A percentile compares a stretch with the other conserved stretches of the same genome.
phyloP scores from a whole-genome alignment of 2,888 invertebrate species.

The Melinaea menophilus region DNA sequence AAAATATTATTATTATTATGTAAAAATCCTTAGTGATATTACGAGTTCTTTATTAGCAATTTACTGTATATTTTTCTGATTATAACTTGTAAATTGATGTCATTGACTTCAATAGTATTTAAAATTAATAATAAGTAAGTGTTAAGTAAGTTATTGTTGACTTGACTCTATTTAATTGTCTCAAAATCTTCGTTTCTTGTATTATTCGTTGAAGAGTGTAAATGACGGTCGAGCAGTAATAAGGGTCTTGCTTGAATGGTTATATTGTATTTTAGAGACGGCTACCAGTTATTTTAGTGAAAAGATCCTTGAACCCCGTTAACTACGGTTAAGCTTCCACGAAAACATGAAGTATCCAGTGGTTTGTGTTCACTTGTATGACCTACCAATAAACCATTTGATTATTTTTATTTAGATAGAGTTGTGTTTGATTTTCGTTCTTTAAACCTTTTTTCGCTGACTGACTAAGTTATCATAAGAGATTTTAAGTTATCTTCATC shows the following conservation, averaged over 20 bases:
- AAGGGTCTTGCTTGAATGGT: conserved; percentile 47
- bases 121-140: conserved; percentile 34
- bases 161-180: conserved; percentile 33
- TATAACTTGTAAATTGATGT: conserved; percentile 5
- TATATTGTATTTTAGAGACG: conserved; percentile 48
- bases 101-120: conserved; percentile 15
- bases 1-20: not conserved
- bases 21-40: not conserved
- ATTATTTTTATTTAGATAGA: no score
- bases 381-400: no score
- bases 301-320: conserved; percentile 61
- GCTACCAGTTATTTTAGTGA: conserved; percentile 58
- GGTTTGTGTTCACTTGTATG: no score
- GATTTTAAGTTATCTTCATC: no score
- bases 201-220: conserved; percentile 28
- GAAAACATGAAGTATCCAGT: not conserved
- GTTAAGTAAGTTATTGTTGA: conserved; percentile 39
- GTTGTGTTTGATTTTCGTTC: no score
- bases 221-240: conserved; percentile 47
- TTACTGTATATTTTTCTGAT: not conserved
- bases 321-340: conserved; percentile 41
- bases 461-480: no score
- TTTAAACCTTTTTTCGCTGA: no score
- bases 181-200: conserved; percentile 31
- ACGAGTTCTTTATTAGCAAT: not conserved